phyloP scores from a whole-genome alignment of 2,113 vertebrate species.

The Philantomba maxwellii region DNA sequence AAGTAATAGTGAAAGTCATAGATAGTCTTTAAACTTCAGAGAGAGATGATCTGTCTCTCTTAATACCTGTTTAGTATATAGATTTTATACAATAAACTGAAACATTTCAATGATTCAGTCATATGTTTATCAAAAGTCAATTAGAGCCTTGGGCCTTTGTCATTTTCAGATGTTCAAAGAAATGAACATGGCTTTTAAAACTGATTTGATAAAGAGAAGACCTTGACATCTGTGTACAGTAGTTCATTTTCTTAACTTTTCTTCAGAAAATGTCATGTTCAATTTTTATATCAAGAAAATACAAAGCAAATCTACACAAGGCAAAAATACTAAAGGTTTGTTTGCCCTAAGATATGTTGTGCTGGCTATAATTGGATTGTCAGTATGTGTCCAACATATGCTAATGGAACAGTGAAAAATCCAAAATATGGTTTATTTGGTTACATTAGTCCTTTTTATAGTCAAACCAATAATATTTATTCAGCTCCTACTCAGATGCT shows the following conservation, averaged over 20 bases:
- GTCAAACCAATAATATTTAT: not conserved
- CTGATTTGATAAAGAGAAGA: constrained; percentile 49
- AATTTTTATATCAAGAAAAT: constrained; percentile 50
- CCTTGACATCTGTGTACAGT: constrained; percentile 20
- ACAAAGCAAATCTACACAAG: constrained; percentile 20
- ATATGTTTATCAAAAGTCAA: constrained; percentile 47
- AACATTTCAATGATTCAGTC: not conserved
- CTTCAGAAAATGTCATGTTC: constrained; percentile 39
- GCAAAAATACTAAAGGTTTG: not conserved
- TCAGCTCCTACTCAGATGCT: not conserved
- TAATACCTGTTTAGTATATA: not conserved
- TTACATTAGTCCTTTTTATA: not conserved
- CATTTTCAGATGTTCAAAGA: not conserved
- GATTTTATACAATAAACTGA: not conserved
- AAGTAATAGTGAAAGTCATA: not conserved
- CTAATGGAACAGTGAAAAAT: constrained; percentile 15
- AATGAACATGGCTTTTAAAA: constrained; percentile 20
- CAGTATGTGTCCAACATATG: not conserved
- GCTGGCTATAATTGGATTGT: constrained; percentile 29
- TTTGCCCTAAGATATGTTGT: constrained; percentile 18
- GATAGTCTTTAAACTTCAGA: not conserved
- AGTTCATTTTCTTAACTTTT: constrained; percentile 43
- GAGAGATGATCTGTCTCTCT: not conserved
- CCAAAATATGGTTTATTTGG: not conserved
- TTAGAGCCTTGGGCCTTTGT: constrained; percentile 37